Conservation (phyloP, 2,797 vertebrate genomes). For the Adrianichthys oophorus region DNA sequence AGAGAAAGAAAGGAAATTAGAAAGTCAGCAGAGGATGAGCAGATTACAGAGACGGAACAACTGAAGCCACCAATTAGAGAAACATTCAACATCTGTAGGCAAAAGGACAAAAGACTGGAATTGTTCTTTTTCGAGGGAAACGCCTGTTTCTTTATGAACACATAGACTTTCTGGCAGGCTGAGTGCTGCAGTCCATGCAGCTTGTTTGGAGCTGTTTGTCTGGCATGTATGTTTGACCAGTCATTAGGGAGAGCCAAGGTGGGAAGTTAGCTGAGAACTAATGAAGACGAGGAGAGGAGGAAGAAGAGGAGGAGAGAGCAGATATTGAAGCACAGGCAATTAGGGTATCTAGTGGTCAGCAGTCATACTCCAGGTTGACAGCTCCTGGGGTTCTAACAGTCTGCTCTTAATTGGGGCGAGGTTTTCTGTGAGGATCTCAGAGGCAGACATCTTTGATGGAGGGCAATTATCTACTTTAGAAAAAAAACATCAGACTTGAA, state of each 20-base stretch:
- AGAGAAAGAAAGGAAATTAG: conserved; percentile 30
- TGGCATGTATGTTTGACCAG: conserved; percentile 42
- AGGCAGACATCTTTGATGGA: conserved; percentile 54
- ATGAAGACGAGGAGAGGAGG: conserved; percentile 47
- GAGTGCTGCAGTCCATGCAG: conserved; percentile 44
- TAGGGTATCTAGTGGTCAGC: conserved; percentile 51
- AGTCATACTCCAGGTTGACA: conserved; percentile 51
- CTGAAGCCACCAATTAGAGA: conserved; percentile 42
- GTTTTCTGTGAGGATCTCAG: conserved; percentile 44
- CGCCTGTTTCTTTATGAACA: conserved; percentile 18
- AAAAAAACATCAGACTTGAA: conserved; percentile 41
- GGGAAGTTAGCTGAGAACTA: conserved; percentile 45
- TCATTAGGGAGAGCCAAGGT: conserved; percentile 47
- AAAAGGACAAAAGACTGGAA: conserved; percentile 4
- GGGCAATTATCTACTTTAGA: conserved; percentile 60
- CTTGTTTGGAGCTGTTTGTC: conserved; percentile 52
- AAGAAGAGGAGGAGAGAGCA: conserved; percentile 20
- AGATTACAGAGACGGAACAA: conserved; percentile 1
- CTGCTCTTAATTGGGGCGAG: conserved; percentile 59
- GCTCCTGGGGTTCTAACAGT: conserved; percentile 38
- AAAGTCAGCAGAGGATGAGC: conserved; percentile 1
- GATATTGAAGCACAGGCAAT: conserved; percentile 55
- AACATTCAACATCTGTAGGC: conserved; percentile 40
- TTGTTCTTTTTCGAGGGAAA: conserved; percentile 14
- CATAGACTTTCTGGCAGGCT: conserved; percentile 10